Evolutionary conservation across 2,888 invertebrate species (phyloP).

Genomic region (Sipha maydis): DNA sequence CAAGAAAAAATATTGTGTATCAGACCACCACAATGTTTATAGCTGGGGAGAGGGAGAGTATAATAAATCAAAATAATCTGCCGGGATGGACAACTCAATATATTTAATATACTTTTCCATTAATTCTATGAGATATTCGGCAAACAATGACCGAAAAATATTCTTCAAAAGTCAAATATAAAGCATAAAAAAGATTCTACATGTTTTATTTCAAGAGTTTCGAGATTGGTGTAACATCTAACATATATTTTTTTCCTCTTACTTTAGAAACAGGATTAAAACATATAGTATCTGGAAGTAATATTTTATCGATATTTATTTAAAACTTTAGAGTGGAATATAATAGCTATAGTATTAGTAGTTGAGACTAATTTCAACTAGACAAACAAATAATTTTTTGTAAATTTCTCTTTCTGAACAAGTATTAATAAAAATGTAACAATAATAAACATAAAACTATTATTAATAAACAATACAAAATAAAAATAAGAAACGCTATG

Average conservation of each 20-base stretch:
- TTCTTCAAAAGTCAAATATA: background rate
- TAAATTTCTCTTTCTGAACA: no score
- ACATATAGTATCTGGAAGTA: background rate
- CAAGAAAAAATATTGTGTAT: conserved; percentile 22
- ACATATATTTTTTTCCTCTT: background rate
- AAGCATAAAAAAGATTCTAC: background rate
- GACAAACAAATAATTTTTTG: no score
- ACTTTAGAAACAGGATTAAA: background rate
- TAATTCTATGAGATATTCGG: conserved; percentile 17
- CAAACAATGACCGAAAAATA: conserved; percentile 12
- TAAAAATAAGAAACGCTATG: no score
- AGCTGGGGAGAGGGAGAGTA: background rate
- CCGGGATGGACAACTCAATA: conserved; percentile 29
- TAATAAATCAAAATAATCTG: conserved; percentile 55
- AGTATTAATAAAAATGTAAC: no score
- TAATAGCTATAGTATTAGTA: no score
- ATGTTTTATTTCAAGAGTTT: background rate
- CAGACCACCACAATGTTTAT: background rate
- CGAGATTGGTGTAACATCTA: background rate
- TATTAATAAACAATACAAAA: no score
- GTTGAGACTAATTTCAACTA: no score
- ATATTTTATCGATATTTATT: background rate
- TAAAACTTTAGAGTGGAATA: background rate
- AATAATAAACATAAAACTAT: no score
- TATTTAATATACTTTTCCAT: conserved; percentile 27